Base-by-base conservation (phyloP, 2,113 vertebrate genomes). In the Macrotis lagotis region DNA sequence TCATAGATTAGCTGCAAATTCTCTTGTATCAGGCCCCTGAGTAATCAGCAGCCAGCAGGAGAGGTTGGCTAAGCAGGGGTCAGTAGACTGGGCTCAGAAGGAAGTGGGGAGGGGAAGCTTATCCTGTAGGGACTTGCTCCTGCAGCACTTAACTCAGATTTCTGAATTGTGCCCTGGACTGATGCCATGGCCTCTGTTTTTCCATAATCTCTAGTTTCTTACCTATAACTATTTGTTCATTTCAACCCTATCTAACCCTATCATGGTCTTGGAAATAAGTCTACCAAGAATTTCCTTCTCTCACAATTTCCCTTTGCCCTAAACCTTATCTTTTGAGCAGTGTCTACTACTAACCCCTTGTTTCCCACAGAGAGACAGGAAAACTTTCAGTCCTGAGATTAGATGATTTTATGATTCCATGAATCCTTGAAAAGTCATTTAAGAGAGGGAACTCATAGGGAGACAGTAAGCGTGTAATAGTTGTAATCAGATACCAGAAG, bases 401-500 rank as follows among this genome's bases (percentile, higher is more conserved):
- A 44, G 37, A 44, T 44, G 66, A 83, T 44, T 83, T 44, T 83
- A 8, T 83, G 66, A 83, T 83, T 83, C 66, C 44, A 44, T 49
- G 89, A 48, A 48, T 48, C 51, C 51, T 94, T 91, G 91, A 83
- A 88, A 94, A 94, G 92, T 47, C 91, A 92, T 11, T 48, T 0
- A 90, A 88, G 12, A 90, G 31, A 92, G 51, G 89, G 90, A 28
- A 94, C 19, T 91, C 55, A 53, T 51, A 89, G 48, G 2, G 24
- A 25, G 51, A 59, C 55, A 51, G 66, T 90, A 92, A 93, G 66
- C 48, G 12, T 52, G 22, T 92, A 50, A 48, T 95, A 48, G 24
- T 92, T 51, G 59, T 51, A 59, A 95, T 90, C 89, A 90, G 89
- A 90, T 49, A 31, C 89, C 22, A 50, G 48, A 95, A n/a, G 26